These are phyloP conservation scores for Nothobranchius furzeri DNA, from an alignment of 2,113 vertebrate species.

Conservation along the genomic window DNA sequence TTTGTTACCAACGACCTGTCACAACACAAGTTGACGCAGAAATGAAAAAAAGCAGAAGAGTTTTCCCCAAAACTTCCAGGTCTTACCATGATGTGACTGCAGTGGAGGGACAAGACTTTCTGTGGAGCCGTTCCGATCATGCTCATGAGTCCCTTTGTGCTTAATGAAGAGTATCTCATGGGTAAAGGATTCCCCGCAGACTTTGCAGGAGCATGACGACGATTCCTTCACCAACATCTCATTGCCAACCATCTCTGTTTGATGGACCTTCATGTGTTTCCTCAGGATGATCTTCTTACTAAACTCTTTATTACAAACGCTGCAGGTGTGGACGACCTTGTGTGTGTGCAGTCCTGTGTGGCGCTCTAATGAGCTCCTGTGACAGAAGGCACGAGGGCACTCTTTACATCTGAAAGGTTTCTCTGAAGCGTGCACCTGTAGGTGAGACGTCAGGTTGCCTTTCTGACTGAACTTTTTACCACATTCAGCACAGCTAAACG, in stretches of 20 bases:
- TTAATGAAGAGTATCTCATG: constrained; percentile 30
- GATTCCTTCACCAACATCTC: rapidly evolving
- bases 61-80: no score
- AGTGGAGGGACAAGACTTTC: no score
- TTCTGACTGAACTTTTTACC: constrained; percentile 63
- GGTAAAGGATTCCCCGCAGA: constrained; percentile 35
- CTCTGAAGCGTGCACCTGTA: constrained; percentile 32
- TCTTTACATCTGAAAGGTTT: constrained; percentile 52
- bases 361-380: constrained; percentile 48
- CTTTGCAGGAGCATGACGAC: constrained; percentile 34
- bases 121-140: constrained; percentile 7
- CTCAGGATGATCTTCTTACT: constrained; percentile 8
- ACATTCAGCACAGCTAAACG: constrained; percentile 47
- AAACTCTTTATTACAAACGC: constrained; percentile 39
- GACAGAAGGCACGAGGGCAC: constrained; percentile 49
- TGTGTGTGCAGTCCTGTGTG: constrained; percentile 45
- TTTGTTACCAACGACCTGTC: no score
- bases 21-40: no score
- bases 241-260: background rate
- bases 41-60: no score
- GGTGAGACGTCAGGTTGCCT: constrained; percentile 51
- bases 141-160: constrained; percentile 45
- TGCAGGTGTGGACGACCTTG: constrained; percentile 18
- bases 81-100: no score
- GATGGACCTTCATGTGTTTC: constrained; percentile 41